phyloP scores from a whole-genome alignment of 2,797 vertebrate species.

The Platalea minor region DNA sequence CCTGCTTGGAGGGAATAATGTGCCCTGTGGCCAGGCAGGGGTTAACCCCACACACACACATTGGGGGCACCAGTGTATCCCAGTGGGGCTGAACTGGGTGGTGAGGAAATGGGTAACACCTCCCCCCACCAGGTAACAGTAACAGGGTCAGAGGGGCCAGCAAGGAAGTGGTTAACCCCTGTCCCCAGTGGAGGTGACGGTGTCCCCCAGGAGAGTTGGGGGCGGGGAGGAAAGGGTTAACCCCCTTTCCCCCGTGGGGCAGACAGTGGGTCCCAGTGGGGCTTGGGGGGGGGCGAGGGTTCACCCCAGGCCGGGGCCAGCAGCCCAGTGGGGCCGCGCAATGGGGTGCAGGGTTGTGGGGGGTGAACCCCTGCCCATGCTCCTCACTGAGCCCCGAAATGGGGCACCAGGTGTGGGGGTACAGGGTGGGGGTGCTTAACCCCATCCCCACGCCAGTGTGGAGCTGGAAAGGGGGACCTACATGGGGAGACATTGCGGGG shows the following conservation, averaged over 20 bases:
- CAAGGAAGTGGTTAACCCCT: not conserved
- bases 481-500: no score
- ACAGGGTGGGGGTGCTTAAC: not conserved
- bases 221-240: not conserved
- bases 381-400: not conserved
- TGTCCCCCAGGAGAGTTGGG: not conserved
- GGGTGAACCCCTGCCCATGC: no score
- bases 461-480: not conserved
- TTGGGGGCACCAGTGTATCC: not conserved
- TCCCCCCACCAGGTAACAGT: not conserved
- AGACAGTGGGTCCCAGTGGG: not conserved
- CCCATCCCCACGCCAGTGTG: not conserved
- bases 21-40: not conserved
- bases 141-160: not conserved
- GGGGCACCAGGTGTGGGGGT: no score
- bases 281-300: not conserved
- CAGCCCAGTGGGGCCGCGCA: not conserved
- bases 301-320: no score
- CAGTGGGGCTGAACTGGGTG: not conserved
- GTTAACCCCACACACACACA: fast-evolving
- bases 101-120: not conserved
- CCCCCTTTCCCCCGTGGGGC: fast-evolving
- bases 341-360: no score
- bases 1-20: not conserved
- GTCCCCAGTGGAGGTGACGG: not conserved